Percentiles rank a stretch among this genome's conserved stretches.
phyloP scores from a whole-genome alignment of 2,113 vertebrate species.

The Scomber scombrus region DNA sequence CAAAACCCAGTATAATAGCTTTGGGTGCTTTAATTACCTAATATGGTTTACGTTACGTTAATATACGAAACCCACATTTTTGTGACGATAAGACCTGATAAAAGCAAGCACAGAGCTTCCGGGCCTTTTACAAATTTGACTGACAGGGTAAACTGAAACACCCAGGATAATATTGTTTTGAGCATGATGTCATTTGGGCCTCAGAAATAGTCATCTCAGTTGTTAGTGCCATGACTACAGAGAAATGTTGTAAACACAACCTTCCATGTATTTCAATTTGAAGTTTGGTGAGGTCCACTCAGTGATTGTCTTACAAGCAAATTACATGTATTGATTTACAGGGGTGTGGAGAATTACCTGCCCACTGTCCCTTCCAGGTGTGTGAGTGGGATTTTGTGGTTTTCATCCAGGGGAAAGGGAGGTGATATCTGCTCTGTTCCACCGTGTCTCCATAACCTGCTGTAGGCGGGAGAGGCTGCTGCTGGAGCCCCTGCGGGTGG shows the following conservation, averaged over 20 bases:
- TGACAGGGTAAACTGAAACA: slow-evolving; percentile 70
- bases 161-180: slow-evolving; percentile 51
- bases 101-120: slow-evolving; percentile 40
- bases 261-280: background rate
- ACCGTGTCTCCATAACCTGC: slow-evolving; percentile 86
- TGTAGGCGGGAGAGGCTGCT: slow-evolving; percentile 80
- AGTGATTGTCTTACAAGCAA: background rate
- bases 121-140: slow-evolving; percentile 52
- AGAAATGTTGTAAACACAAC: slow-evolving; percentile 6
- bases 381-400: slow-evolving; percentile 94
- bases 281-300: background rate
- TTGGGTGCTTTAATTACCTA: background rate
- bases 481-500: slow-evolving; percentile 84
- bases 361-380: slow-evolving; percentile 96
- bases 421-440: slow-evolving; percentile 86
- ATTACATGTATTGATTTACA: background rate
- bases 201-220: slow-evolving; percentile 15
- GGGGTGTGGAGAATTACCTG: slow-evolving; percentile 84
- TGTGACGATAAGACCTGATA: slow-evolving; percentile 48
- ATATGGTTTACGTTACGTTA: slow-evolving; percentile 5
- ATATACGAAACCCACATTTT: slow-evolving; percentile 35
- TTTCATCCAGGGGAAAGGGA: slow-evolving; percentile 99
- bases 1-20: background rate
- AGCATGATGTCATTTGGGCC: slow-evolving; percentile 51
- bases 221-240: slow-evolving; percentile 20